Conservation (phyloP, 2,797 vertebrate genomes). For the Heliangelus exortis region DNA sequence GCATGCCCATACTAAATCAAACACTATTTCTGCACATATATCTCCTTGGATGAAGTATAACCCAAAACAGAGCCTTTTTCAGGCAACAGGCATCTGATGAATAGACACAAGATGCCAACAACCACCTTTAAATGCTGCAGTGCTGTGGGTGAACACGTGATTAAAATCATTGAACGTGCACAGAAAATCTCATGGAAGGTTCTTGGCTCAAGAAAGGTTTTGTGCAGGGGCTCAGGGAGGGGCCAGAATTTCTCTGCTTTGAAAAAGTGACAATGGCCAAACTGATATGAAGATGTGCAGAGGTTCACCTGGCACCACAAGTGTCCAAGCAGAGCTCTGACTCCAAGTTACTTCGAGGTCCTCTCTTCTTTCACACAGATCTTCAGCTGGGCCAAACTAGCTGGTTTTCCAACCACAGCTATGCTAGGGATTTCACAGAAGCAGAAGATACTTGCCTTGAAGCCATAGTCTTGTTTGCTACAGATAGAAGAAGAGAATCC, state of each 20-base stretch:
- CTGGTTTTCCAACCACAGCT: not conserved
- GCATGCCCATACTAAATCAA: not conserved
- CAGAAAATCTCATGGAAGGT: accelerated
- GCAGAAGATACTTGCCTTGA: not conserved
- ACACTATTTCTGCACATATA: not conserved
- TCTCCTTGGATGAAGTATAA: not conserved
- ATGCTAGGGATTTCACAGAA: not conserved
- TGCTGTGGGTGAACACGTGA: not conserved
- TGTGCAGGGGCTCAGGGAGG: not conserved
- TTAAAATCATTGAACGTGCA: not conserved
- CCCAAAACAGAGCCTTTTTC: not conserved
- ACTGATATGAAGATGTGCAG: accelerated
- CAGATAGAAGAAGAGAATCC: not conserved
- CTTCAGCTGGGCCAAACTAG: not conserved
- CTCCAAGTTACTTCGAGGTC: not conserved
- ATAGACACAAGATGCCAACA: not conserved
- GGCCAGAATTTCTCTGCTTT: not conserved
- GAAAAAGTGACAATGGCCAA: not conserved
- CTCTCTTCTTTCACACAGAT: not conserved
- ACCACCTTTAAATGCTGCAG: accelerated
- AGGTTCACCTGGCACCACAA: not conserved
- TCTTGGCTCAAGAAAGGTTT: not conserved
- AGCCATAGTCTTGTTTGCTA: not conserved
- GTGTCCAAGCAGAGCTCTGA: not conserved
- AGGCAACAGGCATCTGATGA: not conserved